A percentile compares a stretch with the other conserved stretches of the same genome.
phyloP scores from a whole-genome alignment of 2,888 invertebrate species.

The Phragmatobia fuliginosa region DNA sequence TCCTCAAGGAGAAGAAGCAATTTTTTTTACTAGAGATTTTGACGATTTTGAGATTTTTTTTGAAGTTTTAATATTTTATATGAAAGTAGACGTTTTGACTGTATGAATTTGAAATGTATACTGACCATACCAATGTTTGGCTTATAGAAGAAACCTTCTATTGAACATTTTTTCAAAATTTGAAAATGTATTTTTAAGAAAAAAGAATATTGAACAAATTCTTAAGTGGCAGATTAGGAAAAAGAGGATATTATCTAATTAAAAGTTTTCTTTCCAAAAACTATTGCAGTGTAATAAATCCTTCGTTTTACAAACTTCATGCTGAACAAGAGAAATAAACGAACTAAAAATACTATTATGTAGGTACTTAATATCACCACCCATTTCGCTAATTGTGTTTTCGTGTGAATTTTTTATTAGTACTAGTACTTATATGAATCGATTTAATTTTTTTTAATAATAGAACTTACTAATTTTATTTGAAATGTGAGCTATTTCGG shows the following conservation, averaged over 20 bases:
- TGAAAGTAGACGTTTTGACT: conserved; percentile 1
- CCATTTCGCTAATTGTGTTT: too few species aligned
- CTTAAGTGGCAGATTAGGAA: neutral
- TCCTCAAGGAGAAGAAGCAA: neutral
- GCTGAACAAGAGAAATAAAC: neutral
- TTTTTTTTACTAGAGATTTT: conserved; percentile 8
- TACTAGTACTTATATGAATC: too few species aligned
- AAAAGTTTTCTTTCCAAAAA: neutral
- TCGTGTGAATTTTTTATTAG: too few species aligned
- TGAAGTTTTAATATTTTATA: neutral
- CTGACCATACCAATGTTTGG: neutral
- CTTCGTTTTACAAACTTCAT: neutral
- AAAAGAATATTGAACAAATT: neutral
- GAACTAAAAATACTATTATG: neutral
- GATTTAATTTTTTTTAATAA: too few species aligned
- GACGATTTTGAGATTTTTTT: neutral
- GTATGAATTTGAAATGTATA: conserved; percentile 1
- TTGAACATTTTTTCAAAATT: neutral
- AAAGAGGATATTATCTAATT: neutral
- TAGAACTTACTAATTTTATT: too few species aligned
- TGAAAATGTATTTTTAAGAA: neutral
- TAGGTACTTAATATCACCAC: too few species aligned
- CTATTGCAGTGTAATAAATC: neutral
- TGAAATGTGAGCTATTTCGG: too few species aligned
- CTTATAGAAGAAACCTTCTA: conserved; percentile 1